A percentile compares a stretch with the other conserved stretches of the same genome.
Evolutionary conservation across 2,888 invertebrate genomes (phyloP).

Genomic region (Lamproptera curius): DNA sequence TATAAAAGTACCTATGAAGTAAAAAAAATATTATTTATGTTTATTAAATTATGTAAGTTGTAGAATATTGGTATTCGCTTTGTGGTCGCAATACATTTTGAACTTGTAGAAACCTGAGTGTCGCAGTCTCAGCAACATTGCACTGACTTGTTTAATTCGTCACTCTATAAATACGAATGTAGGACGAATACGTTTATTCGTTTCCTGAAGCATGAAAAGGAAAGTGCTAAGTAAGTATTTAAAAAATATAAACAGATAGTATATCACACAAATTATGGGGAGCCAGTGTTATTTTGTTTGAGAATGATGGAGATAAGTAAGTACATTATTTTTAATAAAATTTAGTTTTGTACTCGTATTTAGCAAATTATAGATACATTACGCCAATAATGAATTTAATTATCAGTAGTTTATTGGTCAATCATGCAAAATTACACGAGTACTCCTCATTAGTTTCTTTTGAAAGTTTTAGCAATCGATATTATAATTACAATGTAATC

Average conservation of each 20-base stretch:
- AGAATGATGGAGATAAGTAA: slow-evolving; percentile 1
- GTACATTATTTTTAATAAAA: slow-evolving; percentile 10
- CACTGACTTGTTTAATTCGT: slow-evolving; percentile 21
- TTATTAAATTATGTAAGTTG: slow-evolving; percentile 24
- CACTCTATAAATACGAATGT: slow-evolving; percentile 15
- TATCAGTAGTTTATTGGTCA: neutral
- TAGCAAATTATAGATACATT: slow-evolving; percentile 3
- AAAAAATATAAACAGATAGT: slow-evolving; percentile 15
- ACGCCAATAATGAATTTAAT: slow-evolving; percentile 2
- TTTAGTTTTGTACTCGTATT: slow-evolving; percentile 7
- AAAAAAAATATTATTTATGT: slow-evolving; percentile 23
- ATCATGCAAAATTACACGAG: slow-evolving; percentile 5
- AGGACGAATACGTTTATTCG: slow-evolving; percentile 21
- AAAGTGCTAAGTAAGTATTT: slow-evolving; percentile 19
- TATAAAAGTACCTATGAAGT: slow-evolving; percentile 19
- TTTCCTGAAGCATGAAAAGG: slow-evolving; percentile 20
- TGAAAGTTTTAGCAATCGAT: slow-evolving; percentile 6
- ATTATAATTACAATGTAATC: neutral
- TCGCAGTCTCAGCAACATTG: slow-evolving; percentile 21
- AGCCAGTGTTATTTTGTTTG: too few relatives aligned
- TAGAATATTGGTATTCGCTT: slow-evolving; percentile 23
- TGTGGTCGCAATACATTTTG: slow-evolving; percentile 21
- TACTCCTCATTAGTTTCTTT: slow-evolving; percentile 6
- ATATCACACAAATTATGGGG: slow-evolving; percentile 4
- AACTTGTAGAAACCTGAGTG: slow-evolving; percentile 23